A percentile compares a stretch with the other conserved stretches of the same genome.
Conservation (phyloP, 2,888 invertebrate species). For the Trisateles emortualis region DNA sequence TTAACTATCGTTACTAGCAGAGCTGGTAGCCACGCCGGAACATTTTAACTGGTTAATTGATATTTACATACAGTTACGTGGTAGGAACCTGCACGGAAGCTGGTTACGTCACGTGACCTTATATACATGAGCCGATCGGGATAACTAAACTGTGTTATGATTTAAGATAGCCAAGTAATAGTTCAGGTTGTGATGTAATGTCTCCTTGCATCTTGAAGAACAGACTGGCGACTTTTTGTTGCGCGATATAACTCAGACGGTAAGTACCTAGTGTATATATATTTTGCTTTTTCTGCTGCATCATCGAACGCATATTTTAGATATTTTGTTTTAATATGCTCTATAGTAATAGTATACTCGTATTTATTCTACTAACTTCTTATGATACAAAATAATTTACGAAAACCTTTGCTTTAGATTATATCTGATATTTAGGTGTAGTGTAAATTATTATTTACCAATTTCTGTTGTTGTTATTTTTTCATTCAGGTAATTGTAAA, state of each 20-base stretch:
- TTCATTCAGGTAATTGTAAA: too few species aligned
- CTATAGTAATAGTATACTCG: too few species aligned
- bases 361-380: too few species aligned
- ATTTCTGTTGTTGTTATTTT: too few species aligned
- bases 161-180: constrained; percentile 28
- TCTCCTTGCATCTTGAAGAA: not conserved
- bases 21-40: constrained; percentile 55
- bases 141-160: constrained; percentile 38
- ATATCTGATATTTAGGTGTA: too few species aligned
- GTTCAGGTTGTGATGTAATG: constrained; percentile 19
- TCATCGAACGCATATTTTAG: too few species aligned
- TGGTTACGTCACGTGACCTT: constrained; percentile 46
- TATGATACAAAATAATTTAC: too few species aligned
- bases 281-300: too few species aligned
- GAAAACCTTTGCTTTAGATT: too few species aligned
- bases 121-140: constrained; percentile 35
- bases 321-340: too few species aligned
- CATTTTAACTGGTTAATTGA: constrained; percentile 71
- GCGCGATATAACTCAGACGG: not conserved
- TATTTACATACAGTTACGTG: constrained; percentile 63
- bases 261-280: not conserved
- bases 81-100: constrained; percentile 42
- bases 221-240: constrained; percentile 5
- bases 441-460: too few species aligned
- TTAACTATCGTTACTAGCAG: constrained; percentile 40